Conservation (phyloP, 2,888 invertebrate species). For the Phlogophora meticulosa region DNA sequence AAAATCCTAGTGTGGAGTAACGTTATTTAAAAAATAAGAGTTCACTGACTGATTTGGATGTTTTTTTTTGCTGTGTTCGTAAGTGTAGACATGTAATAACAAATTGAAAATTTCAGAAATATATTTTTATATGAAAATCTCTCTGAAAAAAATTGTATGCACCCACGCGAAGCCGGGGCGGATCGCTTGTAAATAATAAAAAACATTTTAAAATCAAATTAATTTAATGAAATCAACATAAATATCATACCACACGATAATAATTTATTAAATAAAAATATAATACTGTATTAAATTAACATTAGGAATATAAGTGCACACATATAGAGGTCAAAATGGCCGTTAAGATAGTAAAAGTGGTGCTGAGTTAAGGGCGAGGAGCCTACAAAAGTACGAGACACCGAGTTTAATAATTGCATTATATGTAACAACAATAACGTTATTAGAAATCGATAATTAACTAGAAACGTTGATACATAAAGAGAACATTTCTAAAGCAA, state of each 20-base stretch:
- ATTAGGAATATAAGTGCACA: conserved; percentile 61
- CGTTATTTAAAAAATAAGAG: too few relatives aligned
- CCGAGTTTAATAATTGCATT: conserved; percentile 2
- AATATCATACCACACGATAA: conserved; percentile 67
- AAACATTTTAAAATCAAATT: conserved; percentile 53
- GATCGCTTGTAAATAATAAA: conserved; percentile 22
- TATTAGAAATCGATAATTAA: background rate
- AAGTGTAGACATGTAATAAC: too few relatives aligned
- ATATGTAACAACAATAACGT: background rate
- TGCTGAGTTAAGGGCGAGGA: conserved; percentile 46
- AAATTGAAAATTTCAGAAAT: too few relatives aligned
- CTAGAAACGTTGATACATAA: background rate
- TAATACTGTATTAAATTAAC: conserved; percentile 68
- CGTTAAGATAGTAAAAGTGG: conserved; percentile 2
- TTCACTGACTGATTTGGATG: too few relatives aligned
- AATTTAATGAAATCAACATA: conserved; percentile 67
- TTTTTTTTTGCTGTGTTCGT: too few relatives aligned
- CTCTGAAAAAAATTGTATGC: too few relatives aligned
- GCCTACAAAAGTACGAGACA: conserved; percentile 42
- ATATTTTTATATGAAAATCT: too few relatives aligned
- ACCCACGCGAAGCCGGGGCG: too few relatives aligned
- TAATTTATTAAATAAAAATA: conserved; percentile 59
- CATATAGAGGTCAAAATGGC: conserved; percentile 34
- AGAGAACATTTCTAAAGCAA: background rate
- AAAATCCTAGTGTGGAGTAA: too few relatives aligned